A percentile compares a stretch with the other conserved stretches of the same genome.
Evolutionary conservation across 2,888 invertebrate genomes (phyloP).

Genomic region (Hetaerina titia): DNA sequence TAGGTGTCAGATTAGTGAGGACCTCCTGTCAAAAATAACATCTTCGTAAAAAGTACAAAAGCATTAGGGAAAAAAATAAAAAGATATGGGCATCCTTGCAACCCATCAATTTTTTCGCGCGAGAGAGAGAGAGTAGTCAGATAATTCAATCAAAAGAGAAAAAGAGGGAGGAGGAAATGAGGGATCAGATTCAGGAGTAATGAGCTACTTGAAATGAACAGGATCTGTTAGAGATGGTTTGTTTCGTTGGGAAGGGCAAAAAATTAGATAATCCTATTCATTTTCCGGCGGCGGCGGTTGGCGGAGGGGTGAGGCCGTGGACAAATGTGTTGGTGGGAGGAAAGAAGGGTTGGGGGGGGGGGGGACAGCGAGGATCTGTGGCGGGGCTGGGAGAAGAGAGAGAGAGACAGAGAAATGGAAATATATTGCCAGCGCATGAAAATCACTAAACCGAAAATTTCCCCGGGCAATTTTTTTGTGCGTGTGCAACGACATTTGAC

Average conservation of each 20-base stretch:
- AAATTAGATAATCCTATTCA: conserved; percentile 42
- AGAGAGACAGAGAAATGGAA: not conserved
- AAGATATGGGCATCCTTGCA: no score
- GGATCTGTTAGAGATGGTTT: not conserved
- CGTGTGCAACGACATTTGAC: conserved; percentile 40
- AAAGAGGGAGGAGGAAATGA: not conserved
- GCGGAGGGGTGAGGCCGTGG: not conserved
- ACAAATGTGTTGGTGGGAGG: not conserved
- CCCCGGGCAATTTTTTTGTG: conserved; percentile 44
- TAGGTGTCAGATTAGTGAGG: no score
- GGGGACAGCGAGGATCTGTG: no score
- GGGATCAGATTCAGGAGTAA: not conserved
- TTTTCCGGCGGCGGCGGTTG: not conserved
- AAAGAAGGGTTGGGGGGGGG: no score
- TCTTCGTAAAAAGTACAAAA: no score
- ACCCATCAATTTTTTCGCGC: not conserved
- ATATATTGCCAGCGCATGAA: conserved; percentile 51
- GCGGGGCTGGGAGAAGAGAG: not conserved
- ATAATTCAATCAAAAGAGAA: not conserved
- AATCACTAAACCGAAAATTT: conserved; percentile 52
- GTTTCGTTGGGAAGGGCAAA: not conserved
- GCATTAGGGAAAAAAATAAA: no score
- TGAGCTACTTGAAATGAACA: conserved; percentile 13
- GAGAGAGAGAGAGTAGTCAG: not conserved
- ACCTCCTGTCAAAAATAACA: no score